Conservation (phyloP, 30 jellyfish, hydroid and myxozoan genomes). For the Turritopsis rubra region DNA sequence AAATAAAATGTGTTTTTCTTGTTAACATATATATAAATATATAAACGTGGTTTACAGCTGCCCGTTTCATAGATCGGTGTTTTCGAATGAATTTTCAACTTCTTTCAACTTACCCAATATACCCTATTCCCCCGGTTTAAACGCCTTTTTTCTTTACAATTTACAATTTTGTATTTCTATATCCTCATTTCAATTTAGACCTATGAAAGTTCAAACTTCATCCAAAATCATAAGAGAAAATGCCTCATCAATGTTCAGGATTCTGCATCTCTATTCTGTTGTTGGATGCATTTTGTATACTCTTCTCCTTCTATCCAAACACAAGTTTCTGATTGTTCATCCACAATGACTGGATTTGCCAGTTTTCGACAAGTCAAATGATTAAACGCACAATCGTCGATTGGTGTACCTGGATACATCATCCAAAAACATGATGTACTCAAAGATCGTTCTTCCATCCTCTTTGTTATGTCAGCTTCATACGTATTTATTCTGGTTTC, state of each 20-base stretch:
- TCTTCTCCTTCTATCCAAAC: constrained; percentile 3
- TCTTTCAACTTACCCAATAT: no score
- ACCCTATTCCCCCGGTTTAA: no score
- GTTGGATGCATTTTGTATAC: neutral
- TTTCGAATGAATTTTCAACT: no score
- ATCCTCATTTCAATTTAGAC: no score
- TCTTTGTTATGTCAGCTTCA: neutral
- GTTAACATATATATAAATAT: no score
- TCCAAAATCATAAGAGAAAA: no score
- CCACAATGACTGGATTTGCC: neutral
- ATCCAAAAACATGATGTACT: constrained; percentile 6
- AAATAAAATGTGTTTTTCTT: no score
- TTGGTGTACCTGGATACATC: constrained; percentile 5
- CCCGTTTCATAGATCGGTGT: no score
- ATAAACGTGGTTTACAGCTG: no score
- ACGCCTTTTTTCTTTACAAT: no score
- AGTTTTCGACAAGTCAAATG: constrained; percentile 12
- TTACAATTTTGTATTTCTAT: no score
- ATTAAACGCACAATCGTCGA: constrained; percentile 1
- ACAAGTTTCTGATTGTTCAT: neutral
- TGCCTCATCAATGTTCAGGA: neutral
- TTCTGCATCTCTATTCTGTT: neutral
- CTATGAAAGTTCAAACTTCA: no score
- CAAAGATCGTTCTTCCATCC: neutral
- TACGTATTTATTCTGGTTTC: neutral